phyloP scores from a whole-genome alignment of 2,888 invertebrate genomes.

The Drosophila nigricruria region DNA sequence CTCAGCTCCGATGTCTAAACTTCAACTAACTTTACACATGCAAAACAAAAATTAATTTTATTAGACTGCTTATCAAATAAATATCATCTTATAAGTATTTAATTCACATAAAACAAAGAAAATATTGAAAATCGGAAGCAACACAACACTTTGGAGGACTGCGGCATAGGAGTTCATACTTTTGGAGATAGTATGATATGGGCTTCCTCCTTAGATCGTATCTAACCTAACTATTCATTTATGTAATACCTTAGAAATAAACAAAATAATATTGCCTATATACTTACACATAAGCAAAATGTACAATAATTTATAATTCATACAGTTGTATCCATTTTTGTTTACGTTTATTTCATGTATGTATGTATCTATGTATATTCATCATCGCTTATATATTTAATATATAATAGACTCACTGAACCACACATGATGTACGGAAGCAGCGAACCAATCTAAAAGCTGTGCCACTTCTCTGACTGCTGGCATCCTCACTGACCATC shows the following conservation, averaged over 20 bases:
- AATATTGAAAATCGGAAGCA: slow-evolving; percentile 17
- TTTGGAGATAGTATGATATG: not conserved
- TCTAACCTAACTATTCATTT: slow-evolving; percentile 26
- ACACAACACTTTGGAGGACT: not conserved
- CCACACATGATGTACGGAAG: slow-evolving; percentile 2
- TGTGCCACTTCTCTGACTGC: slow-evolving; percentile 33
- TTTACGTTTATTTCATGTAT: slow-evolving; percentile 18
- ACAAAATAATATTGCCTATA: slow-evolving; percentile 13
- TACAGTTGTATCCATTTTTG: slow-evolving; percentile 20
- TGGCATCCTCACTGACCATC: slow-evolving; percentile 66
- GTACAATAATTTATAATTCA: slow-evolving; percentile 45
- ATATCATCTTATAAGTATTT: slow-evolving; percentile 40
- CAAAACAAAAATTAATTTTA: not conserved
- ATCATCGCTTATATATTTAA: not conserved
- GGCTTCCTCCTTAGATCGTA: slow-evolving; percentile 1
- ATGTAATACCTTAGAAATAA: slow-evolving; percentile 35
- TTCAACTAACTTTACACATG: slow-evolving; percentile 1
- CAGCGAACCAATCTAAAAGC: slow-evolving; percentile 7
- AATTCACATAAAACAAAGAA: slow-evolving; percentile 6
- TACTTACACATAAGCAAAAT: slow-evolving; percentile 44
- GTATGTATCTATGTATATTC: slow-evolving; percentile 15
- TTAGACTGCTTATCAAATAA: slow-evolving; percentile 66
- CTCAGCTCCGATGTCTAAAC: slow-evolving; percentile 73
- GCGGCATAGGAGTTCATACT: not conserved
- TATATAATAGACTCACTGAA: slow-evolving; percentile 24